Evolutionary conservation across 1,140 invertebrate genomes (phyloP).

Genomic region (Colletes latitarsis): DNA sequence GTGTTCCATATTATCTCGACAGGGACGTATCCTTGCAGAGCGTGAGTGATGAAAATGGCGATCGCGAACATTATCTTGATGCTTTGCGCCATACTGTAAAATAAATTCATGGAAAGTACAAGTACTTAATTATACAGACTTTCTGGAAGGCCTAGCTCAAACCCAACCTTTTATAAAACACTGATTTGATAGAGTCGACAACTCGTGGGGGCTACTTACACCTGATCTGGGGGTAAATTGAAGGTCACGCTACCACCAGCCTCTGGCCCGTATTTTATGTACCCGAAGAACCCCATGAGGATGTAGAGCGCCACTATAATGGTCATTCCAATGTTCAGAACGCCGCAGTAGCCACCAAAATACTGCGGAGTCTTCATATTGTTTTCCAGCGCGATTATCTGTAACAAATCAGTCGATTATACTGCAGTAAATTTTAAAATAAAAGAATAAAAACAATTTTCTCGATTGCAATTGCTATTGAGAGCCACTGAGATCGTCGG

Average conservation of each 20-base stretch:
- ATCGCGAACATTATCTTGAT: constrained; percentile 93
- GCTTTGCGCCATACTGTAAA: constrained; percentile 87
- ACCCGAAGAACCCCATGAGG: constrained; percentile 90
- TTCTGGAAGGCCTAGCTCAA: too few relatives aligned
- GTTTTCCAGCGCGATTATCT: constrained; percentile 93
- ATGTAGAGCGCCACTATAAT: constrained; percentile 88
- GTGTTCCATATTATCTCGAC: constrained; percentile 93
- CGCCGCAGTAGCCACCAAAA: constrained; percentile 87
- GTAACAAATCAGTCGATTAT: constrained; percentile 38
- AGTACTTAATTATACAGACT: background rate
- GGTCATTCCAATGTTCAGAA: constrained; percentile 90
- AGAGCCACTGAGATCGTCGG: constrained; percentile 9
- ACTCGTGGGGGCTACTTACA: constrained; percentile 25
- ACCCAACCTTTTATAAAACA: too few relatives aligned
- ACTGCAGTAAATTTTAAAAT: background rate
- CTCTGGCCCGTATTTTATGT: constrained; percentile 87
- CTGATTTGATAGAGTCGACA: background rate
- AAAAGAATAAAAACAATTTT: background rate
- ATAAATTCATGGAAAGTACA: background rate
- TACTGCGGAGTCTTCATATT: constrained; percentile 91
- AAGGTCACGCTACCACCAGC: constrained; percentile 87
- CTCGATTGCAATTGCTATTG: background rate
- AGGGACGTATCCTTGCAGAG: constrained; percentile 96
- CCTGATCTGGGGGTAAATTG: constrained; percentile 84
- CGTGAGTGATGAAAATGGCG: constrained; percentile 95